A percentile compares a stretch with the other conserved stretches of the same genome.
Conservation (phyloP, 2,797 vertebrate species). For the Smutsia temminckii region DNA sequence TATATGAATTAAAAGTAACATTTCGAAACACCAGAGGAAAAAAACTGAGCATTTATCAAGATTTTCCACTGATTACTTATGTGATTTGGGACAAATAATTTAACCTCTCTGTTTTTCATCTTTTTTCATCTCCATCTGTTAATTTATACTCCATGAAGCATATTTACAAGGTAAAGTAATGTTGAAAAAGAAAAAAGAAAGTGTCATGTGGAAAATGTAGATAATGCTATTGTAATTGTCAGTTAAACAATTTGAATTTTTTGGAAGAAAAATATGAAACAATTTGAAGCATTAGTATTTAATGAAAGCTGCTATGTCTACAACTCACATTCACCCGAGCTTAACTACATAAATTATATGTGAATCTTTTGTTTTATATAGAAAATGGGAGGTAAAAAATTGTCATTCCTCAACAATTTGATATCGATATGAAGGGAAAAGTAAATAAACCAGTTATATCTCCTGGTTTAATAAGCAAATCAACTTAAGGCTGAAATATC, state of each 20-base stretch:
- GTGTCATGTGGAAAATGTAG: constrained; percentile 15
- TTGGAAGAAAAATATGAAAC: constrained; percentile 1
- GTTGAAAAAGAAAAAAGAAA: constrained; percentile 22
- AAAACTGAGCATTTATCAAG: not conserved
- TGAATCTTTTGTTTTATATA: constrained; percentile 10
- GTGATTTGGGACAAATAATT: constrained; percentile 44
- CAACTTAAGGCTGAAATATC: not conserved
- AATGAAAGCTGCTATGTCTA: not conserved
- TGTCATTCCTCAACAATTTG: not conserved
- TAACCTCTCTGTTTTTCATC: constrained; percentile 5
- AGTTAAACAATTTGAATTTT: constrained; percentile 33
- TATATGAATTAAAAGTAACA: not conserved
- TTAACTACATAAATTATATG: constrained; percentile 22
- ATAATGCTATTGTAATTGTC: not conserved
- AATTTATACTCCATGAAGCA: constrained; percentile 23
- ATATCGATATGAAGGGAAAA: not conserved
- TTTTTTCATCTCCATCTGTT: not conserved
- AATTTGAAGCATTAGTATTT: constrained; percentile 52
- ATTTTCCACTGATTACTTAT: not conserved
- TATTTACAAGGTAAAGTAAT: constrained; percentile 44
- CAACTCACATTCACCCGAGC: not conserved
- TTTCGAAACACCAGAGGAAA: not conserved
- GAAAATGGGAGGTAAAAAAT: not conserved
- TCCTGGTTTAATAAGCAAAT: not conserved
- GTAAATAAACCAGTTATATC: not conserved